Base-by-base conservation (phyloP, 2,888 invertebrate species). In the Perdita meconis region DNA sequence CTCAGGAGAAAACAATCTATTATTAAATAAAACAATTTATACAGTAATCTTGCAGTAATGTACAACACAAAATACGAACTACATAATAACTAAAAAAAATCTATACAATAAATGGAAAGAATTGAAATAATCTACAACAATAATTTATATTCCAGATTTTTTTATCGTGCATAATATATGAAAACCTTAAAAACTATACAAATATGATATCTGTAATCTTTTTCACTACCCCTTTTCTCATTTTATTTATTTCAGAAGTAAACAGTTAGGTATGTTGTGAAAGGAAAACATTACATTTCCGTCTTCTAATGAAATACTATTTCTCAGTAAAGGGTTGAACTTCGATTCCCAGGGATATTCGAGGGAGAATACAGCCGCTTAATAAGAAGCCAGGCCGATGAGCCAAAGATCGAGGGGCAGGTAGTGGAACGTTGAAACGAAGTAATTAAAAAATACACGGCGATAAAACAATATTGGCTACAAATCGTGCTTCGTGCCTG, bases 381-480 rank as follows among this genome's bases (percentile, higher is more conserved):
- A 90, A 90, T 90, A 91, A 91, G 88, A 86, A 88, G 87, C 79
- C 80, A 73, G 81, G 77, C 74, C 77, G 81, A 80, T 78, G 79
- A 70, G 76, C 78, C 71, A 70, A 78, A 80, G 82, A 84, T 76
- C 68, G 80, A 80, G 86, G 84, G 86, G 82, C 72, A 78, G 73
- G 82, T 22, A 84, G 90, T 19, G 47, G 47, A 19, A 19, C 89
- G 89, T 89, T 86, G 87, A 89, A 87, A 88, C 87, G 80, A 82
- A 87, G 89, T 91, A 91, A 91, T 91, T 91, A 91, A 90, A 90
- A 91, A 91, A 91, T 90, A 90, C 86, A 89, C 86, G 87, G 83
- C 89, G 90, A 91, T 91, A 89, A 90, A 91, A 90, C 89, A 90
- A 91, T 90, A 91, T 90, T 89, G 90, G 90, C 89, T 89, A 91